Conservation (phyloP, 2,113 vertebrate genomes). For the Chlamydotis undulata region DNA sequence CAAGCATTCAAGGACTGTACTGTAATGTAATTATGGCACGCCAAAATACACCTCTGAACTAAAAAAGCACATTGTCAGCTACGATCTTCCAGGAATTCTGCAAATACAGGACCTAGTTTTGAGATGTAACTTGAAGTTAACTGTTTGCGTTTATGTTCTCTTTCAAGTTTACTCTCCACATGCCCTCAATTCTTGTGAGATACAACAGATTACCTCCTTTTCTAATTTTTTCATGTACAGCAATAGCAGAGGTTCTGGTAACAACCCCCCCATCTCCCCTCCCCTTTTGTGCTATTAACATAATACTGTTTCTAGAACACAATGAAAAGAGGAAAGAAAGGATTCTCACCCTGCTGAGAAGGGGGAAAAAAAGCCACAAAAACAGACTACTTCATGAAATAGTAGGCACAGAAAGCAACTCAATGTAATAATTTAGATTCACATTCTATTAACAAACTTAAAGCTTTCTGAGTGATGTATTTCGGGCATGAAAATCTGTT, state of each 20-base stretch:
- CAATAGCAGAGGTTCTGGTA: background rate
- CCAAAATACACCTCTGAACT: background rate
- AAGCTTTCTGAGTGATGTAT: background rate
- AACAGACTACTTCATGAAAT: background rate
- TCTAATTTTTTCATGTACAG: background rate
- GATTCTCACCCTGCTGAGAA: background rate
- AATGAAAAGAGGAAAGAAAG: conserved; percentile 9
- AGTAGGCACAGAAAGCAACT: background rate
- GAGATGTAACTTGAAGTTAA: background rate
- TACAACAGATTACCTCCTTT: background rate
- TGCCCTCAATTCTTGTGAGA: background rate
- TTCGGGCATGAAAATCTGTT: background rate
- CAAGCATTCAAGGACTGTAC: background rate
- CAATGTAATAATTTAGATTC: background rate
- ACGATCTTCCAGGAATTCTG: background rate
- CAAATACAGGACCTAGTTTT: background rate
- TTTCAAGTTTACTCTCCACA: background rate
- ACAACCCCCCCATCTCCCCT: background rate
- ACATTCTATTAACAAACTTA: background rate
- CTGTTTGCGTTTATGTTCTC: background rate
- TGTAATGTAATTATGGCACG: background rate
- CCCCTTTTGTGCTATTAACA: background rate
- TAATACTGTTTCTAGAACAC: conserved; percentile 28
- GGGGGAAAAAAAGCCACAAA: background rate
- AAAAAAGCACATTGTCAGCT: background rate